phyloP scores from a whole-genome alignment of 2,888 invertebrate species.

The Pheosia gnoma region DNA sequence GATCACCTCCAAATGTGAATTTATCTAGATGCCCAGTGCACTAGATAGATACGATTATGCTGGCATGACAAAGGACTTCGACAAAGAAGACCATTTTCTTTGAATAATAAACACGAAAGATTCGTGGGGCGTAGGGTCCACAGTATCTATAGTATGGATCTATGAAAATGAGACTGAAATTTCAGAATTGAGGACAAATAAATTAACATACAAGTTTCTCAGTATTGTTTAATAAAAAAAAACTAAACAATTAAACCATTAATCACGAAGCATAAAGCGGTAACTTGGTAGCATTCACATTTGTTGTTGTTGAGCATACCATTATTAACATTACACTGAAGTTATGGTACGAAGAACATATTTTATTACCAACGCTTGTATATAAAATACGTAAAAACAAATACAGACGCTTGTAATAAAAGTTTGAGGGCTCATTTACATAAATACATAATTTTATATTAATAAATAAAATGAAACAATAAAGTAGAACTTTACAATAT shows the following conservation, averaged over 20 bases:
- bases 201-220: not conserved
- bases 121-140: not conserved
- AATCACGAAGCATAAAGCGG: slow-evolving; percentile 37
- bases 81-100: slow-evolving; percentile 2
- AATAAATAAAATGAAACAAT: not conserved
- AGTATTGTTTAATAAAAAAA: slow-evolving; percentile 10
- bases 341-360: slow-evolving; percentile 41
- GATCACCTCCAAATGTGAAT: slow-evolving; percentile 58
- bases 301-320: slow-evolving; percentile 37
- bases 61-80: not conserved
- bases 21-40: slow-evolving; percentile 32
- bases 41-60: slow-evolving; percentile 27
- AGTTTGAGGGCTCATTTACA: not conserved
- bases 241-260: slow-evolving; percentile 30
- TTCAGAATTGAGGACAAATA: not conserved
- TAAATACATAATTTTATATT: not conserved
- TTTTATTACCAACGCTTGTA: slow-evolving; percentile 50
- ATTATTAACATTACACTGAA: slow-evolving; percentile 33
- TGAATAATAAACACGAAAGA: slow-evolving; percentile 6
- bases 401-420: slow-evolving; percentile 30
- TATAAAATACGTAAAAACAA: slow-evolving; percentile 40
- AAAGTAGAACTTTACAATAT: too few species aligned
- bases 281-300: slow-evolving; percentile 36
- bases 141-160: not conserved
- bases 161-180: not conserved